Percentiles rank a stretch among this genome's conserved stretches.
Conservation (phyloP, 2,888 invertebrate genomes). For the Drosophila demipolita region DNA sequence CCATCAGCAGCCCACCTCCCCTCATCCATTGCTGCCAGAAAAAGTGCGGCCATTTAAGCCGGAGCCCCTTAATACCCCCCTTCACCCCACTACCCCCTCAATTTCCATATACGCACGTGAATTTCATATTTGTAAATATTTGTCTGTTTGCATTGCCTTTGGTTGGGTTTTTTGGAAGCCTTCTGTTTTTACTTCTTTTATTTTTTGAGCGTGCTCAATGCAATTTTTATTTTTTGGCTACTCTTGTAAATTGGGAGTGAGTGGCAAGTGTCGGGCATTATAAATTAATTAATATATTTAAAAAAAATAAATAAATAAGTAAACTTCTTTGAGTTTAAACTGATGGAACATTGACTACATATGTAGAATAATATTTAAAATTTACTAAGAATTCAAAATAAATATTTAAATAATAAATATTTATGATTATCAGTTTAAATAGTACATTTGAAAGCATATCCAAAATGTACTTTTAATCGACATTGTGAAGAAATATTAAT, state of each 20-base stretch:
- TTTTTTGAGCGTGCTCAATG: not conserved
- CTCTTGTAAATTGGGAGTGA: not conserved
- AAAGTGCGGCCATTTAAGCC: slow-evolving; percentile 40
- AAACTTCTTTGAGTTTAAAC: not conserved
- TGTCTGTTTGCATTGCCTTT: slow-evolving; percentile 45
- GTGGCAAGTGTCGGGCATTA: not conserved
- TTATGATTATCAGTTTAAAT: not conserved
- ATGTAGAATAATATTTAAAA: not conserved
- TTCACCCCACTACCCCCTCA: no score
- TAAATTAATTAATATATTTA: not conserved
- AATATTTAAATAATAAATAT: not conserved
- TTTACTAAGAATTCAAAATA: not conserved
- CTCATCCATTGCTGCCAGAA: not conserved
- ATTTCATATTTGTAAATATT: slow-evolving; percentile 68
- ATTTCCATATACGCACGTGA: slow-evolving; percentile 76
- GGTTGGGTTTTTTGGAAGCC: not conserved
- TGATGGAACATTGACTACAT: not conserved
- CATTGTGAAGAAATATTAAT: not conserved
- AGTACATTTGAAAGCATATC: not conserved
- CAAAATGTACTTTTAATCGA: not conserved
- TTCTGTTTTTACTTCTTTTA: not conserved
- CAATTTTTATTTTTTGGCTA: not conserved
- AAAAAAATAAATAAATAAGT: not conserved
- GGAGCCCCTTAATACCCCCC: slow-evolving; percentile 41
- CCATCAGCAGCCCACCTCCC: not conserved